Conservation (phyloP, 1,140 invertebrate genomes). For the Drosophila nigrodunni region DNA sequence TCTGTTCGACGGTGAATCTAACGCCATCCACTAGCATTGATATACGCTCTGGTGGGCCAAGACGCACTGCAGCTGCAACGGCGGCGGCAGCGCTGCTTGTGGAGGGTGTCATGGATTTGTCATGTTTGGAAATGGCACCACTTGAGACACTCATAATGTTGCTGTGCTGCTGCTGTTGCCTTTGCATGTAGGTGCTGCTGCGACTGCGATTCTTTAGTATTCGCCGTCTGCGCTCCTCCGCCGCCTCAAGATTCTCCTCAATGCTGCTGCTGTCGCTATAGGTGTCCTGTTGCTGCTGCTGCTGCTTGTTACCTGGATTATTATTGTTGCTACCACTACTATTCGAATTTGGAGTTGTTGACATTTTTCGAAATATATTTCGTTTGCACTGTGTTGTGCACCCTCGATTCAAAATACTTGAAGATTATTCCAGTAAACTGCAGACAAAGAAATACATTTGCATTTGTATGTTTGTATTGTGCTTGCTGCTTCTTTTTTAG, state of each 20-base stretch:
- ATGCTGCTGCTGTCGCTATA: slow-evolving; percentile 89
- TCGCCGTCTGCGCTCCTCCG: slow-evolving; percentile 87
- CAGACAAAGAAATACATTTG: slow-evolving; percentile 52
- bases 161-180: slow-evolving; percentile 31
- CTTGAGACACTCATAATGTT: slow-evolving; percentile 38
- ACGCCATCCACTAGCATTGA: slow-evolving; percentile 97
- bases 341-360: slow-evolving; percentile 78
- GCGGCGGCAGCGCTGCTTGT: slow-evolving; percentile 40
- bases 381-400: slow-evolving; percentile 37
- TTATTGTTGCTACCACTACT: slow-evolving; percentile 73
- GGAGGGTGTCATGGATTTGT: slow-evolving; percentile 39
- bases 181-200: slow-evolving; percentile 58
- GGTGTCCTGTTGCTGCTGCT: slow-evolving; percentile 63
- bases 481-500: slow-evolving; percentile 1
- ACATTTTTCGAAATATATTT: slow-evolving; percentile 68
- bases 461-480: slow-evolving; percentile 12
- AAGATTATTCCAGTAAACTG: slow-evolving; percentile 43
- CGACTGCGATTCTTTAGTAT: slow-evolving; percentile 88
- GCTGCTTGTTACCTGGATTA: slow-evolving; percentile 44
- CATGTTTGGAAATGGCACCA: slow-evolving; percentile 70
- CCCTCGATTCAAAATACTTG: slow-evolving; percentile 33
- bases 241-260: slow-evolving; percentile 88
- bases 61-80: slow-evolving; percentile 35
- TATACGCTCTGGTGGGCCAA: slow-evolving; percentile 85
- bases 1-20: slow-evolving; percentile 95